These are phyloP conservation scores for Ceriagrion tenellum DNA, from an alignment of 2,888 invertebrate genomes.

Conservation along the genomic window DNA sequence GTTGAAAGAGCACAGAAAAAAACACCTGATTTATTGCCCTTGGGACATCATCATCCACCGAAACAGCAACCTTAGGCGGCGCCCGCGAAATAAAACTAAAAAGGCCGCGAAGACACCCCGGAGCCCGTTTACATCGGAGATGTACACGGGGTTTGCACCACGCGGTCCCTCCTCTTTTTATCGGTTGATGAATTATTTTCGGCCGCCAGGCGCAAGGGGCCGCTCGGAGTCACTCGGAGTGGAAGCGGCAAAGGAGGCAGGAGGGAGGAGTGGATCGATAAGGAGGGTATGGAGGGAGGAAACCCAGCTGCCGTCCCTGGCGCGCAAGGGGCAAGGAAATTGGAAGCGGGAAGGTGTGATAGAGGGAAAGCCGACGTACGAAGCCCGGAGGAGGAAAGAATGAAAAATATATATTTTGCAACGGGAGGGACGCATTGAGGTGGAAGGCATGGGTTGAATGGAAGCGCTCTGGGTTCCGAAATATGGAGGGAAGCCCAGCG, in stretches of 20 bases:
- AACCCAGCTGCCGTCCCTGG: too few species aligned
- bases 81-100: background rate
- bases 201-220: background rate
- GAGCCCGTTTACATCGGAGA: constrained; percentile 15
- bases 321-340: too few species aligned
- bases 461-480: too few species aligned
- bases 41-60: background rate
- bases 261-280: background rate
- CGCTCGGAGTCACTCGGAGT: background rate
- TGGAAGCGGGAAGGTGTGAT: background rate
- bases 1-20: background rate
- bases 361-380: background rate
- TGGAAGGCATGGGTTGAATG: background rate
- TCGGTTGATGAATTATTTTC: constrained; percentile 28
- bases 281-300: too few species aligned
- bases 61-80: background rate
- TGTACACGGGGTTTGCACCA: background rate
- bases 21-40: background rate
- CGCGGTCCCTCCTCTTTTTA: background rate
- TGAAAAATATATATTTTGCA: background rate
- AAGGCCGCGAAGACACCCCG: background rate
- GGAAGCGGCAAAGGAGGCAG: too few species aligned
- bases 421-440: background rate
- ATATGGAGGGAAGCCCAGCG: too few species aligned
- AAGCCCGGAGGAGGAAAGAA: background rate